Base-by-base conservation (phyloP, 2,113 vertebrate species). In the Mohoua ochrocephala region DNA sequence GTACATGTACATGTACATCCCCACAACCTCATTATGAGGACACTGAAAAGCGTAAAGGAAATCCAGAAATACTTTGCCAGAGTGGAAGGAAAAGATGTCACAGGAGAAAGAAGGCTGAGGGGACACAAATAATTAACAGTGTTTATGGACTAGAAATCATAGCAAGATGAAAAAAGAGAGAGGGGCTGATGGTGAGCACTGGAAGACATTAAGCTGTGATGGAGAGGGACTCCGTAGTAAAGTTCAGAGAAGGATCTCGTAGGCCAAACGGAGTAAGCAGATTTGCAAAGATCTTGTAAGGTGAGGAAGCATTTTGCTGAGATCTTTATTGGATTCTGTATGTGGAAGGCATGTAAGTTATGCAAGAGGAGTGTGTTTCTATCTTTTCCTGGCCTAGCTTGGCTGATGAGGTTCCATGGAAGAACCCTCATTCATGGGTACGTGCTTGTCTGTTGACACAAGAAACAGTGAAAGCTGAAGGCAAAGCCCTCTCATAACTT, bases 1-100 rank as follows among this genome's bases (percentile, higher is more conserved):
- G 0, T 28, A 11, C 28, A 60, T 0, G 0, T 28, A 11, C 9
- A 4, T 21, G 27, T 12, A 19, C 6, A 22, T 16, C 22, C 28
- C 16, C 2, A 2, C 26, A 26, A 7, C 10, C 41, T 12, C 10
- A 12, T 81, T 69, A 56, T 57, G 10, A 70, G 42, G 42, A 41
- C 8, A 20, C 17, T 65, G 54, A 33, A 68, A 91, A 90, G 20
- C 11, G 4, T 45, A 15, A 63, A 61, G 59, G 31, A 92, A 79
- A 64, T 56, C 4, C 22, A 22, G 17, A 78, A 53, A 26, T 31
- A 7, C 61, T 68, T 68, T 42, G 23, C 39, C 30, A 64, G 60
- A 45, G 31, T 54, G 31, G 26, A 79, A 59, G 19, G 23, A 14
- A 65, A 69, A n/a, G 35, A 64, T 60, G 49, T n/a, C 22, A 31